These are phyloP conservation scores for Mesoclemmys tuberculata DNA, from an alignment of 2,113 vertebrate genomes.

Conservation along the genomic window DNA sequence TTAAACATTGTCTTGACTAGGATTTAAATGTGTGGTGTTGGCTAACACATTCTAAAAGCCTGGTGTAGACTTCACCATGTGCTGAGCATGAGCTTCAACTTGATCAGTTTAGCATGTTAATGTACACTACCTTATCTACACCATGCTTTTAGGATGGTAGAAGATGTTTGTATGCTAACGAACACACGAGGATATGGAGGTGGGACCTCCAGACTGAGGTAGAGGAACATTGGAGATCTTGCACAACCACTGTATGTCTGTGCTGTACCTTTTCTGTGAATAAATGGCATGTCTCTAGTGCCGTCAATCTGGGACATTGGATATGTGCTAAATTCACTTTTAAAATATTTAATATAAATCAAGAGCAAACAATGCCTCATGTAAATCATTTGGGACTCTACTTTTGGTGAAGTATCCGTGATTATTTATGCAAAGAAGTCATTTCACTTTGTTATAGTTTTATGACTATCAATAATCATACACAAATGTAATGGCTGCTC, in stretches of 20 bases:
- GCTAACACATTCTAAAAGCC: not conserved
- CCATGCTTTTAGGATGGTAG: not conserved
- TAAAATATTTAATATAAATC: not conserved
- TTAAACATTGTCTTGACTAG: not conserved
- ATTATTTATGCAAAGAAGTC: constrained; percentile 48
- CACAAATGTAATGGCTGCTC: constrained; percentile 75
- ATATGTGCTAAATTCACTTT: not conserved
- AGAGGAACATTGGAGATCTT: not conserved
- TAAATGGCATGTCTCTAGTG: not conserved
- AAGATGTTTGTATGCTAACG: not conserved
- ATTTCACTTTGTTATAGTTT: constrained; percentile 56
- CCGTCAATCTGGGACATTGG: not conserved
- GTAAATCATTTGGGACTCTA: constrained; percentile 25
- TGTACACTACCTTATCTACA: not conserved
- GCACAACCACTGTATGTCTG: not conserved
- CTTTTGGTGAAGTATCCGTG: constrained; percentile 43
- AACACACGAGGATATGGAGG: not conserved
- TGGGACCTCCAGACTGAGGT: not conserved
- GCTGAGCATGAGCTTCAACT: not conserved
- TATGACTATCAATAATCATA: constrained; percentile 71
- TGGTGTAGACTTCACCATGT: not conserved
- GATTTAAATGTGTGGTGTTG: not conserved
- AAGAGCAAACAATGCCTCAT: not conserved
- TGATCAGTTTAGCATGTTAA: not conserved
- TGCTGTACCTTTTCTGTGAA: not conserved